phyloP scores from a whole-genome alignment of 2,797 vertebrate species.

The Geotrypetes seraphini region DNA sequence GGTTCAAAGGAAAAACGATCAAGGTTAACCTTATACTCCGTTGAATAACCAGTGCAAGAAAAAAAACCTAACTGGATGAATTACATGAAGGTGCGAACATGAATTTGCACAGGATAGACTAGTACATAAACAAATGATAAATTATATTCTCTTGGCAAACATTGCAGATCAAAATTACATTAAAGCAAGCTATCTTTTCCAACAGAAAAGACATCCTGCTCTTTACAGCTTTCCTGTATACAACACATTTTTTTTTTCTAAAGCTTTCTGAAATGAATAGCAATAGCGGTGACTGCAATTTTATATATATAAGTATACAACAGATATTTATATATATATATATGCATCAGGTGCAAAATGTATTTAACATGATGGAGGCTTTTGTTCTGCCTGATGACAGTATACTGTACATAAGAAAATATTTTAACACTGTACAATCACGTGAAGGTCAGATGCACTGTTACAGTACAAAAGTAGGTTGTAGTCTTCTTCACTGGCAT shows the following conservation, averaged over 20 bases:
- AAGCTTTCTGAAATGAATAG: slow-evolving; percentile 85
- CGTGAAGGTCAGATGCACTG: slow-evolving; percentile 86
- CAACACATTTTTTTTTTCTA: slow-evolving; percentile 86
- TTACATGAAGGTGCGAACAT: slow-evolving; percentile 48
- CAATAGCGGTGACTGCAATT: slow-evolving; percentile 69
- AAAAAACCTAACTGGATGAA: slow-evolving; percentile 39
- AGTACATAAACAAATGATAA: slow-evolving; percentile 57
- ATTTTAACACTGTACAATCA: slow-evolving; percentile 82
- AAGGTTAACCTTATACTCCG: slow-evolving; percentile 43
- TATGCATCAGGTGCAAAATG: slow-evolving; percentile 46
- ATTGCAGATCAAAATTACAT: slow-evolving; percentile 64
- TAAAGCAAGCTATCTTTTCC: slow-evolving; percentile 75
- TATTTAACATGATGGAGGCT: slow-evolving; percentile 68
- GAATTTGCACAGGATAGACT: slow-evolving; percentile 45
- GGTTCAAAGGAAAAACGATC: slow-evolving; percentile 37
- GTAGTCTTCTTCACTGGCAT: slow-evolving; percentile 76
- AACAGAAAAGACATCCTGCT: slow-evolving; percentile 68
- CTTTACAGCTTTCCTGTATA: slow-evolving; percentile 66
- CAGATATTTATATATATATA: slow-evolving; percentile 50
- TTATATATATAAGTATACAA: slow-evolving; percentile 51
- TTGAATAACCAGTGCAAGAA: slow-evolving; percentile 41
- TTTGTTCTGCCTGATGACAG: slow-evolving; percentile 64
- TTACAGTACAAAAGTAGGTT: slow-evolving; percentile 81
- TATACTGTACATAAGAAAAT: slow-evolving; percentile 79
- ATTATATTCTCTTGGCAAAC: slow-evolving; percentile 58